Conservation (phyloP, 2,888 invertebrate genomes). For the Ophion costatus region DNA sequence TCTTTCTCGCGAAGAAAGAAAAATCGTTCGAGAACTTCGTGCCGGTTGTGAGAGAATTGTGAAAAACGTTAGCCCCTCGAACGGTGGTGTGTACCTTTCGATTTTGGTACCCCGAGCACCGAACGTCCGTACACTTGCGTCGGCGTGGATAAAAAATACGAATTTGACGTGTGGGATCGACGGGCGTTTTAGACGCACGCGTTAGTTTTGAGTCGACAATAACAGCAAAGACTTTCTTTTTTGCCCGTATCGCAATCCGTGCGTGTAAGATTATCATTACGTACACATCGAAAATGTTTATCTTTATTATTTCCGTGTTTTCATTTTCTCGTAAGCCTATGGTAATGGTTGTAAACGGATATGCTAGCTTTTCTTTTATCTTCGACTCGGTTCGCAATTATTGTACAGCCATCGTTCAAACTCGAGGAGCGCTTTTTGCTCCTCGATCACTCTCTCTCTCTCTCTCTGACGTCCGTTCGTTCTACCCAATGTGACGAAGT, state of each 20-base stretch:
- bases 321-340: conserved; percentile 41
- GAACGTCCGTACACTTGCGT: background rate
- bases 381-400: conserved; percentile 68
- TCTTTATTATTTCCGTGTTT: conserved; percentile 14
- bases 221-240: conserved; percentile 21
- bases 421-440: conserved; percentile 59
- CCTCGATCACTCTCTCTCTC: conserved; percentile 30
- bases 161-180: conserved; percentile 9
- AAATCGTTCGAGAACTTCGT: background rate
- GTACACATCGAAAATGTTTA: conserved; percentile 43
- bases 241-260: background rate
- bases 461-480: conserved; percentile 40
- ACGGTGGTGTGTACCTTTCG: conserved; percentile 9
- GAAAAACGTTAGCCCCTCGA: background rate
- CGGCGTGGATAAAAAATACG: conserved; percentile 8
- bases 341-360: conserved; percentile 73
- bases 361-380: conserved; percentile 70
- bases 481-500: no score
- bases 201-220: conserved; percentile 45
- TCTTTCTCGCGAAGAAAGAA: background rate
- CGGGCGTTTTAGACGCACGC: background rate
- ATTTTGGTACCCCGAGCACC: background rate
- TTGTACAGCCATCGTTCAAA: conserved; percentile 75
- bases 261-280: conserved; percentile 10
- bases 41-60: background rate